Evolutionary conservation across 2,888 invertebrate species (phyloP).

Genomic region (Tuta absoluta): DNA sequence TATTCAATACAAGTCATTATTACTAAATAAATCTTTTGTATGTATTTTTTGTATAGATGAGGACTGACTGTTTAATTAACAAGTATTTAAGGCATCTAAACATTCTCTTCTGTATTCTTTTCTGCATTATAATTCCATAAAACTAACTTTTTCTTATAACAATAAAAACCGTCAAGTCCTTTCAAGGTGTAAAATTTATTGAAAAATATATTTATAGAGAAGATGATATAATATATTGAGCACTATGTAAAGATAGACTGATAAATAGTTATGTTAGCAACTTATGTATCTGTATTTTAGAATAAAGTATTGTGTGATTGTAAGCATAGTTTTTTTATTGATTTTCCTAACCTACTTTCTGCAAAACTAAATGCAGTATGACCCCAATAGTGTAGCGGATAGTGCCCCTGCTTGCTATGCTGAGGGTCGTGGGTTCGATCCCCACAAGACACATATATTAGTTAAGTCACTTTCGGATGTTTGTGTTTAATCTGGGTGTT

Average conservation of each 20-base stretch:
- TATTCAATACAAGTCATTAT: slow-evolving; percentile 8
- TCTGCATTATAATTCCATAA: slow-evolving; percentile 1
- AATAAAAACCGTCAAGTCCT: slow-evolving; percentile 31
- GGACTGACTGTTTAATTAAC: slow-evolving; percentile 2
- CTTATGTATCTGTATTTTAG: slow-evolving; percentile 46
- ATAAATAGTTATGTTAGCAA: slow-evolving; percentile 44
- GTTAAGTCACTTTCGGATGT: too few species aligned
- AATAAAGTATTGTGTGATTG: slow-evolving; percentile 49
- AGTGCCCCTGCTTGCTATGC: too few species aligned
- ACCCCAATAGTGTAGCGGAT: too few species aligned
- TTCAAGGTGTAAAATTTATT: slow-evolving; percentile 37
- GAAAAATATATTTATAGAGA: slow-evolving; percentile 53
- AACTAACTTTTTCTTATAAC: slow-evolving; percentile 2
- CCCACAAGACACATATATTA: too few species aligned
- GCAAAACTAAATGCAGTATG: too few species aligned
- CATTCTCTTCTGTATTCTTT: background rate
- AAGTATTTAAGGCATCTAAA: slow-evolving; percentile 2
- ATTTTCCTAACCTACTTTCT: background rate
- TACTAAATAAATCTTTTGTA: background rate
- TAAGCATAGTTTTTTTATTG: slow-evolving; percentile 31
- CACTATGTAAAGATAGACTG: slow-evolving; percentile 60
- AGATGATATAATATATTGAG: slow-evolving; percentile 61
- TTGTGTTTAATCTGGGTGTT: too few species aligned
- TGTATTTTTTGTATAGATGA: slow-evolving; percentile 1
- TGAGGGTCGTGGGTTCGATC: too few species aligned